Base-by-base conservation (phyloP, 2,797 vertebrate species). In the Dallia pectoralis region DNA sequence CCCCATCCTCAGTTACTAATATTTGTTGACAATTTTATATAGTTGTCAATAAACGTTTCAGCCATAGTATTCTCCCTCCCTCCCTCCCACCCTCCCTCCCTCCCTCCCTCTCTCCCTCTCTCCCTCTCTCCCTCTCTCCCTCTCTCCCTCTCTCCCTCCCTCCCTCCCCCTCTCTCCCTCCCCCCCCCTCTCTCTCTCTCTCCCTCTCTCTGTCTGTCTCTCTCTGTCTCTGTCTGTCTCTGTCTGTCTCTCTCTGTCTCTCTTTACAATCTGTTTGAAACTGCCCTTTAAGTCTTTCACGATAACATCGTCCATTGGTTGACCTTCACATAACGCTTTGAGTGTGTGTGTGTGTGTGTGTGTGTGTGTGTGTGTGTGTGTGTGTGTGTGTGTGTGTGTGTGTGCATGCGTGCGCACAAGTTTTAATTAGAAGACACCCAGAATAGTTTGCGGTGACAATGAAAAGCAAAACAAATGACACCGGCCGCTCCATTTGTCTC, bases 381-480 rank as follows among this genome's bases (percentile, higher is more conserved):
- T 62, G 18, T 62, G 67, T 25, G 56, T 56, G 30, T 33, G 19
- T 40, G 49, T 67, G n/a, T 59, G 72, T 48, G 53, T 22, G 33
- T 6, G 44, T 19, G 32, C 40, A 30, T 47, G 72, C 59, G 18
- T 36, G 67, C 75, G n/a, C n/a, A n/a, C n/a, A n/a, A n/a, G 70
- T 67, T 85, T 76, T 84, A 89, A 89, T 91, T 91, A 86, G 77
- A 85, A 66, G 68, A 75, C 64, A 84, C 84, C 74, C 74, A 81
- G 79, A 79, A 79, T 85, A 84, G 82, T 85, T 82, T 75, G 72
- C 73, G 75, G 78, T 74, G 81, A 81, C 79, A 79, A 72, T 81
- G 86, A 88, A 82, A 86, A 77, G 78, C 73, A 69, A 79, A 86
- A 90, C 64, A 77, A 86, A 88, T 85, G 86, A 87, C 83, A 84